phyloP scores from a whole-genome alignment of 2,113 vertebrate species.

The Sturnira hondurensis region DNA sequence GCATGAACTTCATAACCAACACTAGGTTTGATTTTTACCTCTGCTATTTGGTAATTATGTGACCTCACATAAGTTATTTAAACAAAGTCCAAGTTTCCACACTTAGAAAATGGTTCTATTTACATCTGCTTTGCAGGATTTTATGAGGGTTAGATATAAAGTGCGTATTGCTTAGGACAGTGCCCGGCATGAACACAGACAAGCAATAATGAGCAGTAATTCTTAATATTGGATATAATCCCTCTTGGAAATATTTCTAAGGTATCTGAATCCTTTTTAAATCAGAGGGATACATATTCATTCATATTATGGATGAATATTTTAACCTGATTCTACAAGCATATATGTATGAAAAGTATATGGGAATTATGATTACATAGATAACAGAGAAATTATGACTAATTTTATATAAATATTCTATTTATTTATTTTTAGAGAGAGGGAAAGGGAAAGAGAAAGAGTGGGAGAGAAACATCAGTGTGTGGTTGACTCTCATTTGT shows the following conservation, averaged over 20 bases:
- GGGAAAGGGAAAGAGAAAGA: too few relatives aligned
- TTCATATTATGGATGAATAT: not conserved
- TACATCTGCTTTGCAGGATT: slow-evolving; percentile 2
- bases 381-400: not conserved
- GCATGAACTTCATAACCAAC: not conserved
- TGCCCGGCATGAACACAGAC: not conserved
- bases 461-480: too few relatives aligned
- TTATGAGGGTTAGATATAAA: slow-evolving; percentile 47
- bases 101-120: slow-evolving; percentile 44
- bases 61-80: slow-evolving; percentile 18
- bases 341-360: slow-evolving; percentile 6
- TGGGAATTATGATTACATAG: not conserved
- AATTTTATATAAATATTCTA: too few relatives aligned
- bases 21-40: not conserved
- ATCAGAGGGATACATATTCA: slow-evolving; percentile 3
- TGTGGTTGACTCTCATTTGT: too few relatives aligned
- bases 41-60: not conserved
- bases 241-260: not conserved
- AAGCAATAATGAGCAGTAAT: not conserved
- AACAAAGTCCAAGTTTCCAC: slow-evolving; percentile 13
- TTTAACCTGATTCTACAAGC: not conserved
- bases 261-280: slow-evolving; percentile 10
- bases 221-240: slow-evolving; percentile 48
- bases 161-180: slow-evolving; percentile 41
- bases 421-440: too few relatives aligned